phyloP scores from a whole-genome alignment of 2,797 vertebrate species.

The Cichlasoma orientale region DNA sequence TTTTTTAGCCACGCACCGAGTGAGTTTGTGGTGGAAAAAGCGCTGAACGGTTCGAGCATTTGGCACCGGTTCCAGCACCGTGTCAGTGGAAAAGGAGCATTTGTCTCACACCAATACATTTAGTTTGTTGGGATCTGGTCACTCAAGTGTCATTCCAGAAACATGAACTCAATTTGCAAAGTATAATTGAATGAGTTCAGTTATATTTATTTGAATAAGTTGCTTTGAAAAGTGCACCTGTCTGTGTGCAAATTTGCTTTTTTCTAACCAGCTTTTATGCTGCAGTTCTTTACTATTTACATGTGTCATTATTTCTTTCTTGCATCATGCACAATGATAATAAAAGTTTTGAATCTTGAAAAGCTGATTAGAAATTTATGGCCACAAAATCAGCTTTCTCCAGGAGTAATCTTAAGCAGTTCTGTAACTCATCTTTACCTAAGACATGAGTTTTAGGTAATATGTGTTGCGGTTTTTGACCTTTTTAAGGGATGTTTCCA shows the following conservation, averaged over 20 bases:
- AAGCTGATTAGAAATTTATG: not conserved
- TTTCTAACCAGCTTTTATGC: not conserved
- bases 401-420: not conserved
- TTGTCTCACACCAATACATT: not conserved
- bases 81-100: no score
- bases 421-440: not conserved
- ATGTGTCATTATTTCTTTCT: not conserved
- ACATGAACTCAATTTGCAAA: not conserved
- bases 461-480: fast-evolving
- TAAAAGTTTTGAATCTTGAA: not conserved
- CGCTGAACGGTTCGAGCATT: no score
- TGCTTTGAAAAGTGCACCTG: not conserved
- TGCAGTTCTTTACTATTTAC: not conserved
- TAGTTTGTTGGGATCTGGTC: not conserved
- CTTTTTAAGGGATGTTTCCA: not conserved
- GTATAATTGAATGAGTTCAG: not conserved
- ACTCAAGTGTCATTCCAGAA: not conserved
- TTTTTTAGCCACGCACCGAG: no score
- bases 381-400: not conserved
- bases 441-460: not conserved
- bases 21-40: no score
- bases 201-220: not conserved
- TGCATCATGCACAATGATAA: not conserved
- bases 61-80: no score
- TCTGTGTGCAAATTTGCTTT: not conserved